Conservation (phyloP, 1,140 invertebrate genomes). For the Drosophila nasuta region DNA sequence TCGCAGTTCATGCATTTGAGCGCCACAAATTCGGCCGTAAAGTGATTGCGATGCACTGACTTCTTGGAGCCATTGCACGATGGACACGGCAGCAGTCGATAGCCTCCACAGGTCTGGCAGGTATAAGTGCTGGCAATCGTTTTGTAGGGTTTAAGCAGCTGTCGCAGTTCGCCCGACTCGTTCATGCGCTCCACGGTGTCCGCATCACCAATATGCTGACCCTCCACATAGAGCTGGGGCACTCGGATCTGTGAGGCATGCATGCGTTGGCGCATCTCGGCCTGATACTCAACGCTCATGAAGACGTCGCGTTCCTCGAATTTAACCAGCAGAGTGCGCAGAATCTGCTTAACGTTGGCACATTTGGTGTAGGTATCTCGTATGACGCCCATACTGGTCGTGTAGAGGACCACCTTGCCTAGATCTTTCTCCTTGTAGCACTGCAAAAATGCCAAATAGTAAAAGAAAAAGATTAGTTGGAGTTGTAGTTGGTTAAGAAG, state of each 20-base stretch:
- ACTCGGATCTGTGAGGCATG: slow-evolving; percentile 90
- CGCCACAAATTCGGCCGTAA: slow-evolving; percentile 96
- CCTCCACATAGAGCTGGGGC: slow-evolving; percentile 97
- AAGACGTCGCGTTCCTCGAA: slow-evolving; percentile 97
- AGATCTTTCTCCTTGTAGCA: slow-evolving; percentile 95
- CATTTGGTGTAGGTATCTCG: slow-evolving; percentile 95
- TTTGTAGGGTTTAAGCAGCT: slow-evolving; percentile 96
- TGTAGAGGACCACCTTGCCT: slow-evolving; percentile 96
- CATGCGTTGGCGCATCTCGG: slow-evolving; percentile 94
- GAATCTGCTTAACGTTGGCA: slow-evolving; percentile 95
- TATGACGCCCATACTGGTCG: slow-evolving; percentile 96
- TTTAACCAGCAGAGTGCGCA: slow-evolving; percentile 95
- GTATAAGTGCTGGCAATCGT: slow-evolving; percentile 90
- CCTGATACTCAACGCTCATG: slow-evolving; percentile 95
- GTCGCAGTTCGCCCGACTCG: slow-evolving; percentile 94
- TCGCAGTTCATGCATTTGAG: slow-evolving; percentile 98
- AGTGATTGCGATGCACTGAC: slow-evolving; percentile 96
- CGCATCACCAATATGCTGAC: slow-evolving; percentile 95
- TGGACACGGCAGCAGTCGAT: slow-evolving; percentile 94
- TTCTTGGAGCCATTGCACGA: slow-evolving; percentile 98
- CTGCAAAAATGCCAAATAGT: slow-evolving; percentile 85
- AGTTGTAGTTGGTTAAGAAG: slow-evolving; percentile 48
- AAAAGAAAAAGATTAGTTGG: slow-evolving; percentile 49
- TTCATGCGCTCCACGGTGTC: slow-evolving; percentile 95
- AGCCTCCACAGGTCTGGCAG: slow-evolving; percentile 96